phyloP scores from a whole-genome alignment of 2,113 vertebrate species.

The Picathartes gymnocephalus region DNA sequence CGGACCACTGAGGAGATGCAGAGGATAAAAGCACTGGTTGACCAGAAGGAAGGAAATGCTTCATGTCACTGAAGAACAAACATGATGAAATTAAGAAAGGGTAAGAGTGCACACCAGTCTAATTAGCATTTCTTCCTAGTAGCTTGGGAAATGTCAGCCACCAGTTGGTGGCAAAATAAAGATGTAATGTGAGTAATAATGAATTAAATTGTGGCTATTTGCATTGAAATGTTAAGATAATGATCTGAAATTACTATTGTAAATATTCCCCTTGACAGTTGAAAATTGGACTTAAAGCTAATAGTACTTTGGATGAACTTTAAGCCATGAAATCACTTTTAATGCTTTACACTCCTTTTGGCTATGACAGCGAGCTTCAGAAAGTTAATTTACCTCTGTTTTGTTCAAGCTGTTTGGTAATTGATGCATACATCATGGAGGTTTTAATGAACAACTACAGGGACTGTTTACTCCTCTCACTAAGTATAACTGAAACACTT shows the following conservation, averaged over 20 bases:
- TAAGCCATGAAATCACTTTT: conserved; percentile 73
- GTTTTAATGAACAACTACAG: conserved; percentile 76
- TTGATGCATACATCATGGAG: conserved; percentile 73
- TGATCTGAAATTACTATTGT: conserved; percentile 80
- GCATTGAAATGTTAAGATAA: conserved; percentile 82
- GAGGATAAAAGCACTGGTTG: conserved; percentile 19
- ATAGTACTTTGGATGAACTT: conserved; percentile 79
- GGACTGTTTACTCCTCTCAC: conserved; percentile 73
- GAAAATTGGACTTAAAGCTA: conserved; percentile 78
- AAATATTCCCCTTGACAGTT: conserved; percentile 80
- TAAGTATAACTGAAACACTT: conserved; percentile 66
- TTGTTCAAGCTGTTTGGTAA: conserved; percentile 79
- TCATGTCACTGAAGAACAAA: conserved; percentile 38
- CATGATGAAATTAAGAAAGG: conserved; percentile 67
- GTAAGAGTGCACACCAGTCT: conserved; percentile 73
- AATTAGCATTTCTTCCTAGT: conserved; percentile 80
- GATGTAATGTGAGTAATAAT: conserved; percentile 79
- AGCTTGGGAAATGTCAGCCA: conserved; percentile 79
- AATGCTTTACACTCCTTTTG: conserved; percentile 70
- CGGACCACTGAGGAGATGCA: not conserved
- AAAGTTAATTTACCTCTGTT: conserved; percentile 78
- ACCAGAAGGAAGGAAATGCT: conserved; percentile 38
- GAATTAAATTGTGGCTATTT: conserved; percentile 82
- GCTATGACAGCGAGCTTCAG: conserved; percentile 65
- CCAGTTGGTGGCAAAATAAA: conserved; percentile 83